Conservation (phyloP, 2,113 vertebrate species). For the Trichechus manatus region DNA sequence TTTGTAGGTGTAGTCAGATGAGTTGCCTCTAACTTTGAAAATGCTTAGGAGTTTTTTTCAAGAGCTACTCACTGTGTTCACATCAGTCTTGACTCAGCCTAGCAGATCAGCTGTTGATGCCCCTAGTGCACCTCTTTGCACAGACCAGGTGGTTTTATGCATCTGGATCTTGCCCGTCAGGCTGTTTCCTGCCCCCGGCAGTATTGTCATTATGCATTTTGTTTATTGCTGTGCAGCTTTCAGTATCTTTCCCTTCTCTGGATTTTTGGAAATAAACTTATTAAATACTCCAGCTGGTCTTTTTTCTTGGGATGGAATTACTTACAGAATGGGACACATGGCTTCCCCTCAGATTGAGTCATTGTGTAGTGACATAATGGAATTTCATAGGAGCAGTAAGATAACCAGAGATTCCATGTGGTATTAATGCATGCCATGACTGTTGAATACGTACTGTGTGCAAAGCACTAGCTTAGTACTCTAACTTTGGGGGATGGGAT, state of each 20-base stretch:
- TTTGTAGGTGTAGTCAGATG: neutral
- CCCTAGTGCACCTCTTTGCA: neutral
- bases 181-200: neutral
- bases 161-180: neutral
- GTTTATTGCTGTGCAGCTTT: neutral
- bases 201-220: neutral
- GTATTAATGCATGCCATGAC: neutral
- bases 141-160: neutral
- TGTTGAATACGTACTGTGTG: neutral
- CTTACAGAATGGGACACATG: neutral
- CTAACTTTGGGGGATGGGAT: neutral
- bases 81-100: neutral
- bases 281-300: neutral
- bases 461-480: neutral
- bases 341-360: conserved; percentile 43
- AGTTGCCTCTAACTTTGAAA: neutral
- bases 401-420: neutral
- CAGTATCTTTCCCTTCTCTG: neutral
- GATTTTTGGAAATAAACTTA: conserved; percentile 24
- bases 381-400: neutral
- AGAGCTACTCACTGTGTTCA: neutral
- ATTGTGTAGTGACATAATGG: conserved; percentile 11
- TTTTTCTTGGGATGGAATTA: conserved; percentile 53
- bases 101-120: neutral
- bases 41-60: neutral